Conservation (phyloP, 2,888 invertebrate genomes). For the Meganola albula region DNA sequence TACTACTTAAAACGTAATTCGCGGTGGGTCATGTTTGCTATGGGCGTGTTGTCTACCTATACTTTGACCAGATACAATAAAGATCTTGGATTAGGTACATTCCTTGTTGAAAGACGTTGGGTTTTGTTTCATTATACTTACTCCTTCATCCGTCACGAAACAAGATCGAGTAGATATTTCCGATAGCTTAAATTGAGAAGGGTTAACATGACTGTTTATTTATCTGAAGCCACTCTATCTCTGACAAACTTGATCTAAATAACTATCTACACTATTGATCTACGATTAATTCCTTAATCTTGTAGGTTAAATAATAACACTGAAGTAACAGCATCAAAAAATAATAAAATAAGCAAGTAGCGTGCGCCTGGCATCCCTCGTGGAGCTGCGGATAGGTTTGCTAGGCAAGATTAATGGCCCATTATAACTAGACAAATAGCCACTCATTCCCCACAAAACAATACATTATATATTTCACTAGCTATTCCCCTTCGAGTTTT, state of each 20-base stretch:
- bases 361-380: conserved; percentile 24
- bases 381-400: conserved; percentile 30
- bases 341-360: too few relatives aligned
- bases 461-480: conserved; percentile 12
- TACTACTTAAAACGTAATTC: too few relatives aligned
- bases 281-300: conserved; percentile 22
- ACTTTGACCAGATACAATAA: too few relatives aligned
- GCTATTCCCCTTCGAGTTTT: too few relatives aligned
- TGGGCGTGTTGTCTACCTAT: too few relatives aligned
- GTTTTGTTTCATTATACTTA: conserved; percentile 19
- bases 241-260: conserved; percentile 22
- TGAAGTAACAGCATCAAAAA: too few relatives aligned
- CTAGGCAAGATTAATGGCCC: conserved; percentile 47
- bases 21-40: too few relatives aligned
- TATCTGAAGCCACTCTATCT: conserved; percentile 16
- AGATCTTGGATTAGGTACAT: too few relatives aligned
- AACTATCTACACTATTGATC: conserved; percentile 29
- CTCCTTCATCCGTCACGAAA: conserved; percentile 12
- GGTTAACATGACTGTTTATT: conserved; percentile 17
- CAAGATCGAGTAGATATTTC: conserved; percentile 18
- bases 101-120: conserved; percentile 90
- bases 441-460: conserved; percentile 18
- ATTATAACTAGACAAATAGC: conserved; percentile 43
- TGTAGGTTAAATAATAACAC: conserved; percentile 34
- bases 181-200: conserved; percentile 21